Base-by-base conservation (phyloP, 1,140 invertebrate species). In the Lutraria rhynchaena region DNA sequence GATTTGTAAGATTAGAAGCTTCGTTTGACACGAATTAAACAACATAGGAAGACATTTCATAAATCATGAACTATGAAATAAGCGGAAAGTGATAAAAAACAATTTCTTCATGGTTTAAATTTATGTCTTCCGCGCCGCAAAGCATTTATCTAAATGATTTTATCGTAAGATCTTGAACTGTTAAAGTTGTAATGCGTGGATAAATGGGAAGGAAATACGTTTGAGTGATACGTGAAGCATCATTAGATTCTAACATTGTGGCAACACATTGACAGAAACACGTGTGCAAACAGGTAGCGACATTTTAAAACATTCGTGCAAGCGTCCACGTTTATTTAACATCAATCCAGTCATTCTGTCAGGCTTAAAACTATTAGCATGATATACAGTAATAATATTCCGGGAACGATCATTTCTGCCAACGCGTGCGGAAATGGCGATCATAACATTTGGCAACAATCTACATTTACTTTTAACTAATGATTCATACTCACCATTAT, bases 1-100 rank as follows among this genome's bases (percentile, higher is more conserved):
- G 27, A 49, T 51, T 61, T 67, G 41, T 67, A 51, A 67, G 41
- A 49, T 67, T 67, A 67, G 41, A 49, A 24, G 37, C 37, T 31
- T 31, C 37, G 49, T 31, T 67, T 31, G 41, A 46, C 63, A 67
- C 44, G 63, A 51, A 46, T 67, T 31, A 67, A n/a, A 24, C 41
- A 11, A 46, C 31, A 49, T 46, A 13, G 63, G 4, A 67, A 46
- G 63, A 49, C 63, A 67, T 19, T 9, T 49, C 4, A 67, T 67
- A 67, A 67, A 67, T 67, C 63, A 67, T 31, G 31, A 22, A 61
- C 35, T 3, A 4, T 27, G 19, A 15, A 51, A 49, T 41, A 27
- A 46, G 41, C 31, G n/a, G 63, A 67, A 67, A 67, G 49, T 67
- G 24, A 46, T 46, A 49, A 46, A 49, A 49, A 5, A 5, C 15